Evolutionary conservation across 53 echinoderm and acorn worm genomes (phyloP).

Genomic region (Antedon mediterranea): DNA sequence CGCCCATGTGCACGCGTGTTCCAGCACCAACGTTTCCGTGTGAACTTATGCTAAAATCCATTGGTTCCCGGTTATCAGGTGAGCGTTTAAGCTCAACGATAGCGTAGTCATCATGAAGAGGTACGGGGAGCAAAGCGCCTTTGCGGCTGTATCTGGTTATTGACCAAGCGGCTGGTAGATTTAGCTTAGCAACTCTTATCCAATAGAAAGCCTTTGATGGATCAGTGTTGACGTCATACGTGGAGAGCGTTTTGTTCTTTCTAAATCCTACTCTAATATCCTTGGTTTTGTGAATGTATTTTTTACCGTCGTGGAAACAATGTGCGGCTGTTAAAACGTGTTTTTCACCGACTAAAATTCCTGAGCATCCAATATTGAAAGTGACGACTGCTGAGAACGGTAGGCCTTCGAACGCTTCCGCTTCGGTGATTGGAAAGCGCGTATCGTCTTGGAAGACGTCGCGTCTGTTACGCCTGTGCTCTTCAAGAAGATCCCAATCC

Average conservation of each 20-base stretch:
- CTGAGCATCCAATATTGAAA: slow-evolving; percentile 59
- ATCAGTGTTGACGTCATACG: not conserved
- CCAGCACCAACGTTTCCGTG: slow-evolving; percentile 40
- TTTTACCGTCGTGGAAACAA: slow-evolving; percentile 65
- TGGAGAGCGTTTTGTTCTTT: slow-evolving; percentile 26
- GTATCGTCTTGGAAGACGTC: slow-evolving; percentile 40
- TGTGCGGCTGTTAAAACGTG: slow-evolving; percentile 81
- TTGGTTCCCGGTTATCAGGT: slow-evolving; percentile 31
- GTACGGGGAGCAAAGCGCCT: slow-evolving; percentile 12
- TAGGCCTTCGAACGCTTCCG: slow-evolving; percentile 23
- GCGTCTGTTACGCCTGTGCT: slow-evolving; percentile 20
- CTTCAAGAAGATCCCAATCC: not conserved
- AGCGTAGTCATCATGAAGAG: slow-evolving; percentile 76
- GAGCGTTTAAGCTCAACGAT: slow-evolving; percentile 46
- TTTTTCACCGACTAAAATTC: slow-evolving; percentile 41
- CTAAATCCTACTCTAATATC: slow-evolving; percentile 49
- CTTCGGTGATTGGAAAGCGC: slow-evolving; percentile 45
- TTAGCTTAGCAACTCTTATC: slow-evolving; percentile 62
- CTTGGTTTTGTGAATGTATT: slow-evolving; percentile 21
- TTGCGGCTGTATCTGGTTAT: slow-evolving; percentile 4
- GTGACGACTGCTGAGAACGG: slow-evolving; percentile 68
- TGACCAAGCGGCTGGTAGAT: slow-evolving; percentile 63
- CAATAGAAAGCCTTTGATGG: slow-evolving; percentile 34
- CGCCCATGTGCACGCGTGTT: slow-evolving; percentile 42
- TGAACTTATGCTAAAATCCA: slow-evolving; percentile 49